Base-by-base conservation (phyloP, 2,797 vertebrate species). In the Thripadectes ignobilis region DNA sequence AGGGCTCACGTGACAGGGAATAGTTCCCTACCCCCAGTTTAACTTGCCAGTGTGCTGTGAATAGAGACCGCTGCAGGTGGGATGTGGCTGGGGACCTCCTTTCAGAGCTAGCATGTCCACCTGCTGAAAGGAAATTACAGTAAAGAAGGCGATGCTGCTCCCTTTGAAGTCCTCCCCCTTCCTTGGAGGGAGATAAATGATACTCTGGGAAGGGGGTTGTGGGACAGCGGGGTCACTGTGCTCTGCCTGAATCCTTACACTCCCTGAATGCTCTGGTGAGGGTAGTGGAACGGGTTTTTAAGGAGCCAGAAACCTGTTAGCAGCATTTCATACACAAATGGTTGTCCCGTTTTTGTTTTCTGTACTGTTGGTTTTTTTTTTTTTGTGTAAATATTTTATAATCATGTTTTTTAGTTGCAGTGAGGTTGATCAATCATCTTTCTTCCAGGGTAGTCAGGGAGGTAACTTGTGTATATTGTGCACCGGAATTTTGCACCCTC, bases 331-430 rank as follows among this genome's bases (percentile, higher is more conserved):
- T 89, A 93, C 46, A 29, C 62, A 83, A 63, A 61, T 96, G 84
- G 81, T 91, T 92, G 92, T 97, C 95, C 96, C 54, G 67, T 66
- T 97, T 95, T 97, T 96, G 78, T 96, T 96, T 97, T 85, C 94
- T 84, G 61, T 96, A 96, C 92, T 88, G 79, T 9, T 4, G 94
- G 95, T 88, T 96, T 97, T 96, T 88, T 96, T 97, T 96, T 90
- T 41, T 41, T 41, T 41, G 41, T 98, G 98, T 98, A 98, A 97
- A 98, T 98, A 98, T 97, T 98, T 98, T 98, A 95, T 98, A 98
- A 97, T 97, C 97, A 76, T 59, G 73, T 34, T 85, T 98, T 97
- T 98, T 97, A 96, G 97, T 97, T 98, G 96, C 97, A 97, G 97
- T 97, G 96, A 97, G 93, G 94, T 95, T 94, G 92, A 91, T 96